These are phyloP conservation scores for Anolis apletophallus DNA, from an alignment of 2,797 vertebrate genomes.

Conservation along the genomic window DNA sequence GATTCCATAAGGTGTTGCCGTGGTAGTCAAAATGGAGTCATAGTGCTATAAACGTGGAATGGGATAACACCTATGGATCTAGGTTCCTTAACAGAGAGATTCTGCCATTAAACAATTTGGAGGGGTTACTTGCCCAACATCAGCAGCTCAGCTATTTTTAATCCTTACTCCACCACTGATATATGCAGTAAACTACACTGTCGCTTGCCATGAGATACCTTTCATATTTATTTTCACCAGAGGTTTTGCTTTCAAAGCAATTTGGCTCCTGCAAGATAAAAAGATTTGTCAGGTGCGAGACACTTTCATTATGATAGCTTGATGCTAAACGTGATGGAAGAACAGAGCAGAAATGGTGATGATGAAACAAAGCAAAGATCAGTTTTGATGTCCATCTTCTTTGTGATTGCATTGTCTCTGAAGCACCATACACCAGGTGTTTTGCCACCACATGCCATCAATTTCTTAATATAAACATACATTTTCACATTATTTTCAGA, in stretches of 20 bases:
- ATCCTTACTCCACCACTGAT: not conserved
- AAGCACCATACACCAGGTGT: conserved; percentile 19
- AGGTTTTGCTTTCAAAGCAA: conserved; percentile 37
- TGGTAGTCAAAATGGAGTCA: too few relatives aligned
- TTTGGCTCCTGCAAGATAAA: conserved; percentile 29
- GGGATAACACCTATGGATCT: not conserved
- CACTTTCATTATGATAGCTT: conserved; percentile 33
- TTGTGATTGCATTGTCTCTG: conserved; percentile 31
- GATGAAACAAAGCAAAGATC: conserved; percentile 18
- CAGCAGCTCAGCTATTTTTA: not conserved
- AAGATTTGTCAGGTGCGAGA: not conserved
- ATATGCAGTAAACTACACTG: too few relatives aligned
- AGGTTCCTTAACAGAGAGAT: not conserved
- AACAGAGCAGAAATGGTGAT: conserved; percentile 20
- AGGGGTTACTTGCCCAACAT: not conserved
- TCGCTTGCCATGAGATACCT: not conserved
- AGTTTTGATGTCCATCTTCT: conserved; percentile 1
- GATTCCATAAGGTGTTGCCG: too few relatives aligned
- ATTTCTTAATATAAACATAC: conserved; percentile 25
- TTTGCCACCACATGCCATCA: conserved; percentile 41
- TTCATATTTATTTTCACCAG: not conserved
- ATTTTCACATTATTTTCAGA: conserved; percentile 9
- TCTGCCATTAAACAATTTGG: not conserved
- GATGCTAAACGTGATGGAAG: conserved; percentile 1
- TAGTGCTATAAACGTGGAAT: too few relatives aligned